Conservation (phyloP, 2,888 invertebrate genomes). For the Polietes domitor region DNA sequence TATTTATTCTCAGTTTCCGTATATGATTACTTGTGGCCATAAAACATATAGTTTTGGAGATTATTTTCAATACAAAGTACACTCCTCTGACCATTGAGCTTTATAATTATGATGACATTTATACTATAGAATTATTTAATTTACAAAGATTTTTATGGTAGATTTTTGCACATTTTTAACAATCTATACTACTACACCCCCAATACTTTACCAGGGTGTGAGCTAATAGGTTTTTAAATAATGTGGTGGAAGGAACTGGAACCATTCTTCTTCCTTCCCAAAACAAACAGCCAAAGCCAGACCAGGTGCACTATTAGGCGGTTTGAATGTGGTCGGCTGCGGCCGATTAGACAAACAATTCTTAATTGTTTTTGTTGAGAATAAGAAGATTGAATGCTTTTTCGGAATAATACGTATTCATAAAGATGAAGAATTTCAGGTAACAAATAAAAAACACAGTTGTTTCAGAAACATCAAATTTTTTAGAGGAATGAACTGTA, state of each 20-base stretch:
- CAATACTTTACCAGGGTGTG: not conserved
- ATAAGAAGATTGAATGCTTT: slow-evolving; percentile 37
- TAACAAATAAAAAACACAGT: slow-evolving; percentile 25
- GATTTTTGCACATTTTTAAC: slow-evolving; percentile 1
- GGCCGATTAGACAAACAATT: not conserved
- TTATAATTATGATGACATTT: not conserved
- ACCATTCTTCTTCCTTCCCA: not conserved
- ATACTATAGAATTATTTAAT: not conserved
- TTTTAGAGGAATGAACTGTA: slow-evolving; percentile 12
- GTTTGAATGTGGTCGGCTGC: not conserved
- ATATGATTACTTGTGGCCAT: no score
- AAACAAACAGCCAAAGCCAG: not conserved
- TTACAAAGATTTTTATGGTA: not conserved
- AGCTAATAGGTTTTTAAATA: not conserved
- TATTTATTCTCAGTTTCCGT: no score
- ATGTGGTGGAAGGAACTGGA: not conserved
- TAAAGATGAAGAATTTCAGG: slow-evolving; percentile 40
- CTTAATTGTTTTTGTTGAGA: slow-evolving; percentile 32
- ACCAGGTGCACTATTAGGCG: not conserved
- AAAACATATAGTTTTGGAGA: not conserved
- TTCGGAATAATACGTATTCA: slow-evolving; percentile 23
- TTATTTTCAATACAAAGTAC: not conserved
- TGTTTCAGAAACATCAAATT: slow-evolving; percentile 34
- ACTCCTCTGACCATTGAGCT: not conserved
- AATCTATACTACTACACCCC: not conserved